A percentile compares a stretch with the other conserved stretches of the same genome.
Evolutionary conservation across 1,140 invertebrate genomes (phyloP).

Genomic region (Oncopodura yosiiana): DNA sequence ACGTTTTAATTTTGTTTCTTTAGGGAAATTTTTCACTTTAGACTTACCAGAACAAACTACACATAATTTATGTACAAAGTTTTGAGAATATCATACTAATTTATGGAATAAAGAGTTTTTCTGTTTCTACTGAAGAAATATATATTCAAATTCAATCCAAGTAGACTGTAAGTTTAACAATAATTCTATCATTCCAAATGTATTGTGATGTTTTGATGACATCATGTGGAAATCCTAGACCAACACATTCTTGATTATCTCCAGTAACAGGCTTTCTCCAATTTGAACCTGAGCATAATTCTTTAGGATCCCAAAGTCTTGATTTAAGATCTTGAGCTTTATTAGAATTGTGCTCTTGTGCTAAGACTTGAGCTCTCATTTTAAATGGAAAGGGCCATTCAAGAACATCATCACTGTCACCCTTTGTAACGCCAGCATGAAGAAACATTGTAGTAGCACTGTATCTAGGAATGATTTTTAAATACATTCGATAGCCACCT

Average conservation of each 20-base stretch:
- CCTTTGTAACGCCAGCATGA: conserved; percentile 42
- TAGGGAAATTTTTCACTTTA: no score
- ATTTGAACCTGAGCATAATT: conserved; percentile 42
- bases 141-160: no score
- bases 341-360: conserved; percentile 36
- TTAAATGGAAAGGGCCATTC: conserved; percentile 44
- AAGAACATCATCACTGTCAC: conserved; percentile 38
- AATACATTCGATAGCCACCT: conserved; percentile 41
- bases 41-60: no score
- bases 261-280: conserved; percentile 41
- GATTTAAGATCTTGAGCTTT: conserved; percentile 40
- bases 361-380: conserved; percentile 40
- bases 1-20: no score
- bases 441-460: conserved; percentile 41
- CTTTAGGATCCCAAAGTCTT: conserved; percentile 44
- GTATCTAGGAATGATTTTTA: conserved; percentile 39
- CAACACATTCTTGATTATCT: conserved; percentile 46
- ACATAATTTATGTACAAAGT: no score
- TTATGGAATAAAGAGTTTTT: no score
- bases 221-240: conserved; percentile 42
- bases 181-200: conserved; percentile 39
- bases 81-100: no score
- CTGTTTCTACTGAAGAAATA: no score
- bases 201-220: conserved; percentile 39
- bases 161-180: conserved; percentile 43